These are phyloP conservation scores for Charina bottae DNA, from an alignment of 2,113 vertebrate species.

Conservation along the genomic window DNA sequence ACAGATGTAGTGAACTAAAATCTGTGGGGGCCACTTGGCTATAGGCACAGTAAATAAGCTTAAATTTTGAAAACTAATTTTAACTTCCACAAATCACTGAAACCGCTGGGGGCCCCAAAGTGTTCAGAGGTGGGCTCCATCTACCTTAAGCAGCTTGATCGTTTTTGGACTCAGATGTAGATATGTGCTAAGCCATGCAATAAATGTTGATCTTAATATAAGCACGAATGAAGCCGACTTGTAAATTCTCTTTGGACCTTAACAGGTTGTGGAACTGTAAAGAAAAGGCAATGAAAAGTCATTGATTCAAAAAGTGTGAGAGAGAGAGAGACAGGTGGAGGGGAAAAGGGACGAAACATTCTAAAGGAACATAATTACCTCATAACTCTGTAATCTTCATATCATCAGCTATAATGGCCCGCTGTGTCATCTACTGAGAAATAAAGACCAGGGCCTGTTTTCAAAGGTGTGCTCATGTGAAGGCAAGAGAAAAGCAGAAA, in stretches of 20 bases:
- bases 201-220: neutral
- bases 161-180: neutral
- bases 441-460: slow-evolving; percentile 24
- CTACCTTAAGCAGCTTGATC: neutral
- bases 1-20: neutral
- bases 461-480: slow-evolving; percentile 24
- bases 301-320: neutral
- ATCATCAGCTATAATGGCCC: slow-evolving; percentile 32
- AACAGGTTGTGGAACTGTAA: slow-evolving; percentile 8
- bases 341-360: slow-evolving; percentile 12
- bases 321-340: slow-evolving; percentile 3
- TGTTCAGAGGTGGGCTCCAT: neutral
- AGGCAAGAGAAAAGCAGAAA: neutral
- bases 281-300: neutral
- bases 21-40: neutral
- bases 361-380: slow-evolving; percentile 26
- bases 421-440: slow-evolving; percentile 25
- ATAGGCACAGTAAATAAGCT: neutral
- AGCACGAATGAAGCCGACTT: neutral
- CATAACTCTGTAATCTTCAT: neutral
- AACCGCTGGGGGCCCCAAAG: neutral
- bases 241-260: neutral
- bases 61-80: neutral
- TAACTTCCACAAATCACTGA: neutral
- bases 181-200: neutral